A percentile compares a stretch with the other conserved stretches of the same genome.
Evolutionary conservation across 2,888 invertebrate species (phyloP).

Genomic region (Oscheius sp.): DNA sequence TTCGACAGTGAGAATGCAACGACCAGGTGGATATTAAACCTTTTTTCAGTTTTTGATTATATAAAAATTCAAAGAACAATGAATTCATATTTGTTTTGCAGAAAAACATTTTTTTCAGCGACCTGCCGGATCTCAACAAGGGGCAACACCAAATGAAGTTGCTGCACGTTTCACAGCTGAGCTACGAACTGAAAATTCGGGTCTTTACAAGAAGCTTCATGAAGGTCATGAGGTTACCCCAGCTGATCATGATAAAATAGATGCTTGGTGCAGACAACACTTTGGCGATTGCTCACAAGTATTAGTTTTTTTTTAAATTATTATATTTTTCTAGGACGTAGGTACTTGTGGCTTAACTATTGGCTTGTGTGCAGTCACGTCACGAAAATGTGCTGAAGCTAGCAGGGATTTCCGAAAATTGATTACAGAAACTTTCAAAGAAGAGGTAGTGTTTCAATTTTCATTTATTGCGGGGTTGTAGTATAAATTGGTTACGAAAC

Average conservation of each 20-base stretch:
- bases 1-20: not conserved
- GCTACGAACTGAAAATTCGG: not conserved
- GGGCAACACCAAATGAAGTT: not conserved
- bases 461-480: constrained; percentile 1
- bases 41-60: no score
- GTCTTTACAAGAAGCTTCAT: not conserved
- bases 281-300: not conserved
- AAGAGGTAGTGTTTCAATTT: no score
- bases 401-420: constrained; percentile 7
- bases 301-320: not conserved
- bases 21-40: not conserved
- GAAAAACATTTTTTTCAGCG: constrained; percentile 5
- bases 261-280: constrained; percentile 2
- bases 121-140: not conserved
- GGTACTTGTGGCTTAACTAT: constrained; percentile 19
- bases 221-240: not conserved
- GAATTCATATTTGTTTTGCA: no score
- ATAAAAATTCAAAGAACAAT: no score
- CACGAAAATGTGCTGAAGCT: constrained; percentile 7
- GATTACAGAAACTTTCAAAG: constrained; percentile 5
- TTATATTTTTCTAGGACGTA: constrained; percentile 23
- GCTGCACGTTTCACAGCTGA: not conserved
- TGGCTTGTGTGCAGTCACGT: constrained; percentile 26
- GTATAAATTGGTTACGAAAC: constrained; percentile 13
- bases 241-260: constrained; percentile 20